A percentile compares a stretch with the other conserved stretches of the same genome.
These are phyloP conservation scores for Cygnus atratus DNA, from an alignment of 2,113 vertebrate genomes.

Conservation along the genomic window DNA sequence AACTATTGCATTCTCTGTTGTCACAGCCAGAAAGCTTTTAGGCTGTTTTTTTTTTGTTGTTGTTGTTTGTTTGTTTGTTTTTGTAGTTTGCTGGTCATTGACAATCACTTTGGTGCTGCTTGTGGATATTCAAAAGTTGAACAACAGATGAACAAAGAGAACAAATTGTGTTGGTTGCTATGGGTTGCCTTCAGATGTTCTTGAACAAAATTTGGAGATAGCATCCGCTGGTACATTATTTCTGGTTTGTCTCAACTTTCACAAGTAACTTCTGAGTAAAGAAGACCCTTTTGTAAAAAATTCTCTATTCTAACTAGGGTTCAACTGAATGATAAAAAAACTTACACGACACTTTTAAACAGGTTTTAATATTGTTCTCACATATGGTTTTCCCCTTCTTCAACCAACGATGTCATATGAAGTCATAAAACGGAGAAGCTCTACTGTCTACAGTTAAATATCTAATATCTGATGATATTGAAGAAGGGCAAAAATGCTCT, in stretches of 20 bases:
- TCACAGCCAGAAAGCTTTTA: neutral
- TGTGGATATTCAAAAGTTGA: neutral
- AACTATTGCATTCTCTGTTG: neutral
- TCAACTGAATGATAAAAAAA: neutral
- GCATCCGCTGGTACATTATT: neutral
- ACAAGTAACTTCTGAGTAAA: neutral
- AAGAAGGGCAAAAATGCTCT: neutral
- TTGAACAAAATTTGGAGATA: neutral
- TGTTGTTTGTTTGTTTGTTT: too few species aligned
- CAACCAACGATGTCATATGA: neutral
- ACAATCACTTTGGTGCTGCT: neutral
- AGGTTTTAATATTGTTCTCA: neutral
- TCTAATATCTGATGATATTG: neutral
- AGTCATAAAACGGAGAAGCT: neutral
- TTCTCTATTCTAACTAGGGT: neutral
- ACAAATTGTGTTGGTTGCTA: fast-evolving
- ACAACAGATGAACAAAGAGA: neutral
- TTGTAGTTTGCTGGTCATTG: neutral
- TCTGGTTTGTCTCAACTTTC: neutral
- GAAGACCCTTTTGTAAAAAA: neutral
- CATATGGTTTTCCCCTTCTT: neutral
- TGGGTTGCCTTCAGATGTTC: neutral
- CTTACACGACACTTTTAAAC: neutral
- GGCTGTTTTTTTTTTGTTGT: neutral
- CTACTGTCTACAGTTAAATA: neutral